Base-by-base conservation (phyloP, 2,888 invertebrate genomes). In the Ischnus inquisitorius region DNA sequence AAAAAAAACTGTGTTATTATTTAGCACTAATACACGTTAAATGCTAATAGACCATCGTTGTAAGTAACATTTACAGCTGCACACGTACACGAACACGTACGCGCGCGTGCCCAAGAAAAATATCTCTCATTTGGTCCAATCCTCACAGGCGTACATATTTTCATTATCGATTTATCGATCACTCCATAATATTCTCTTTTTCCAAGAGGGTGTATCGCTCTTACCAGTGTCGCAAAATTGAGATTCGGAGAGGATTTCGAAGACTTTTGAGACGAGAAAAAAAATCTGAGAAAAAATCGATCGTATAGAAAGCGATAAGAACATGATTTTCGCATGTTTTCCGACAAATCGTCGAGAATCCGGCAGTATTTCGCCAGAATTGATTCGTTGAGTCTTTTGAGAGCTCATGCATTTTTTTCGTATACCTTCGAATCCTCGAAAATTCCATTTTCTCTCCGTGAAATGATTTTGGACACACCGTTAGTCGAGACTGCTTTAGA, bases 261-360 rank as follows among this genome's bases (percentile, higher is more conserved):
- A 43, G 2, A 14, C 12, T 43, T 43, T 43, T 14, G 10, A 43
- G 10, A 43, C 14, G 2, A 0, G 3, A 43, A 43, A 43, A 41
- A 2, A 41, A 41, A 41, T 10, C 68, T 69, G 62, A 69, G 79
- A 79, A 64, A 51, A 71, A 67, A 79, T 65, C 79, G 76, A 79
- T 76, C 65, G 75, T 83, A 83, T 69, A 12, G 14, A 72, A 71
- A 76, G 64, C 60, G 41, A 68, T 16, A 57, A 74, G 65, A 46
- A 68, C n/a, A n/a, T n/a, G n/a, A n/a, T n/a, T n/a, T n/a, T n/a
- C n/a, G n/a, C n/a, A n/a, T n/a, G n/a, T n/a, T n/a, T n/a, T n/a
- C n/a, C n/a, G n/a, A n/a, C n/a, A n/a, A n/a, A n/a, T n/a, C n/a
- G n/a, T n/a, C n/a, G n/a, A n/a, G n/a, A n/a, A n/a, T n/a, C n/a